These are phyloP conservation scores for Drosophila miranda DNA, from an alignment of 1,140 invertebrate species.

Conservation along the genomic window DNA sequence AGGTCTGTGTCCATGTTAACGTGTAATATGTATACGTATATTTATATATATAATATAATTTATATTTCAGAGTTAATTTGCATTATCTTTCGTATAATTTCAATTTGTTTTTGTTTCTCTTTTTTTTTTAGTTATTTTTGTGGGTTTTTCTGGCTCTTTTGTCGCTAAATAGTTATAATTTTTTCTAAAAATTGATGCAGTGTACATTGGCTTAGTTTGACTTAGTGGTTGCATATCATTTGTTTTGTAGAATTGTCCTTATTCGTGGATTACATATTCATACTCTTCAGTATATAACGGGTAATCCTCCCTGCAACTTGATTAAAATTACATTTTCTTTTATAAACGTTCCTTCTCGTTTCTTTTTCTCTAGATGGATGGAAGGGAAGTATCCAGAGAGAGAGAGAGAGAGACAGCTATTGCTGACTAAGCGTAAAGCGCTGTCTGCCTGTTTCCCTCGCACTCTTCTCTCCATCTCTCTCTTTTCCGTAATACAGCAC, in stretches of 20 bases:
- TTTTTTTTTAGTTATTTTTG: not conserved
- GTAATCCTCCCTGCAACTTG: constrained; percentile 7
- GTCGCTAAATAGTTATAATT: constrained; percentile 29
- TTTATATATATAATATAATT: constrained; percentile 8
- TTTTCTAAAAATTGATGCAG: constrained; percentile 48
- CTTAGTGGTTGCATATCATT: constrained; percentile 35
- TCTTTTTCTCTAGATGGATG: not conserved
- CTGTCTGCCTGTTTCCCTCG: no score
- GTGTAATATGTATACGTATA: not conserved
- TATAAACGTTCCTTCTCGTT: not conserved
- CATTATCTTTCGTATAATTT: constrained; percentile 40
- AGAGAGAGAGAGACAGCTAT: constrained; percentile 17
- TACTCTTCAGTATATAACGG: not conserved
- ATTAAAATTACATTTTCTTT: constrained; percentile 16
- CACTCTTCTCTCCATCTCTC: constrained; percentile 5
- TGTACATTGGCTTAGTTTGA: constrained; percentile 51
- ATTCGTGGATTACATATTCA: not conserved
- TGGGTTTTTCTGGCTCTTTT: not conserved
- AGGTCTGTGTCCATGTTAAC: no score
- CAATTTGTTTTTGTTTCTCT: constrained; percentile 14
- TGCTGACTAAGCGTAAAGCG: not conserved
- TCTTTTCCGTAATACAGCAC: no score
- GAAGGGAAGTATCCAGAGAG: not conserved
- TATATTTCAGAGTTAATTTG: constrained; percentile 30
- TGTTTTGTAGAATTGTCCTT: not conserved